Evolutionary conservation across 2,113 vertebrate species (phyloP), one percentile per base, ranked within the genome.

Genomic region (Trematomus loennbergii): DNA sequence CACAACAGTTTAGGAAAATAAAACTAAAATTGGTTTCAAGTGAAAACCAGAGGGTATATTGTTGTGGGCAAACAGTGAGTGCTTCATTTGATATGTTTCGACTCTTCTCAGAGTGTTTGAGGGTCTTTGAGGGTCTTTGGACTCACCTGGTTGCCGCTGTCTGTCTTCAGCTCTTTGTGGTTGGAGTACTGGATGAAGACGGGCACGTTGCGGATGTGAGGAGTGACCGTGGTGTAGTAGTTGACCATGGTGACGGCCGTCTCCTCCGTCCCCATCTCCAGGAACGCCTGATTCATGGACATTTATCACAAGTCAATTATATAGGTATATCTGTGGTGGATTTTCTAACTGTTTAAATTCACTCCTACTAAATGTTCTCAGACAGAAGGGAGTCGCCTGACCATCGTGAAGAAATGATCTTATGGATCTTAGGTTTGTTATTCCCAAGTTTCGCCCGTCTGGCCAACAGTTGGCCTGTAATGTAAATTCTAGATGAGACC

Each of bases 121-220:
- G 25, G 25, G 25, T 29, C 25, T 29, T 29, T 29, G 3, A 29
- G 25, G 25, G 25, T 29, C 25, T 29, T 29, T 29, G 25, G 25
- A 29, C 25, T 75, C 87, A 97, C 97, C 95, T 99, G 97, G 89
- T 97, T 99, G 75, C 96, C 93, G 22, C 96, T 94, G 82, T 99
- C 98, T 10, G 98, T 99, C 92, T 99, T 99, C 5, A 99, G 94
- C 60, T 99, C 97, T 93, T 99, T 99, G 90, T 99, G 98, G 92
- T 98, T 99, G 33, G 98, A 99, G 91, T 97, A 99, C 81, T 99
- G 98, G 87, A 99, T 97, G 74, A 97, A 99, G 81, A 99, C 96
- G 0, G 97, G 97, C 40, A 97, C 95, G 75, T 98, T 98, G 82
- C 98, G 98, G 82, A 99, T 94, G 59, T 98, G 97, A 80, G 98